phyloP scores from a whole-genome alignment of 1,140 invertebrate species.

The Aphelinus certus region DNA sequence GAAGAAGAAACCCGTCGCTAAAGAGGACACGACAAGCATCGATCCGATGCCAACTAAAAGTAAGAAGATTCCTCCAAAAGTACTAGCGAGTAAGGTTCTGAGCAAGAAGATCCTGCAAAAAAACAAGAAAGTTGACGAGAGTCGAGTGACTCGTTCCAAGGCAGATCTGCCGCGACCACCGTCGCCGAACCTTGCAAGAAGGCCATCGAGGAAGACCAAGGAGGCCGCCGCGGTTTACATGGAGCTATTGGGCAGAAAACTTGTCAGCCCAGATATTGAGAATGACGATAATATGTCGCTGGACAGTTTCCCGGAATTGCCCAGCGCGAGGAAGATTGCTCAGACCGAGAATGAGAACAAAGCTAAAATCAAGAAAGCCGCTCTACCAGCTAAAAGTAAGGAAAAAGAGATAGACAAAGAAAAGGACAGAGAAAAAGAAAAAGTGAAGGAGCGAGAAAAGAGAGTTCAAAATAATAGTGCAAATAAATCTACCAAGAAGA shows the following conservation, averaged over 20 bases:
- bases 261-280: slow-evolving; percentile 69
- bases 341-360: slow-evolving; percentile 73
- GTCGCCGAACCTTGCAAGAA: slow-evolving; percentile 34
- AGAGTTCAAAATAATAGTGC: not conserved
- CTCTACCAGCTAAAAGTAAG: slow-evolving; percentile 35
- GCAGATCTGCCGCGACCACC: slow-evolving; percentile 46
- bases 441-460: too few species aligned
- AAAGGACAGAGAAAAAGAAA: too few species aligned
- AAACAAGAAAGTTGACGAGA: slow-evolving; percentile 56
- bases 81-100: slow-evolving; percentile 34
- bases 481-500: slow-evolving; percentile 39
- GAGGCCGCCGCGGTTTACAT: slow-evolving; percentile 80
- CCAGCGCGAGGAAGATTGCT: slow-evolving; percentile 70
- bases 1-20: slow-evolving; percentile 1
- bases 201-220: slow-evolving; percentile 78
- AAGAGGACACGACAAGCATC: slow-evolving; percentile 1
- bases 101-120: slow-evolving; percentile 51
- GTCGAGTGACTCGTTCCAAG: slow-evolving; percentile 57
- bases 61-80: slow-evolving; percentile 32
- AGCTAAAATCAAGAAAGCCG: slow-evolving; percentile 59
- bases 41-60: slow-evolving; percentile 3
- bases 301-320: slow-evolving; percentile 75
- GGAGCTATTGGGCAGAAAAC: slow-evolving; percentile 77
- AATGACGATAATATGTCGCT: slow-evolving; percentile 73
- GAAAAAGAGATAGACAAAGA: slow-evolving; percentile 21